Evolutionary conservation across 2,888 invertebrate genomes (phyloP), one percentile per base, ranked within the genome.

Genomic region (Eupsilia transversa): DNA sequence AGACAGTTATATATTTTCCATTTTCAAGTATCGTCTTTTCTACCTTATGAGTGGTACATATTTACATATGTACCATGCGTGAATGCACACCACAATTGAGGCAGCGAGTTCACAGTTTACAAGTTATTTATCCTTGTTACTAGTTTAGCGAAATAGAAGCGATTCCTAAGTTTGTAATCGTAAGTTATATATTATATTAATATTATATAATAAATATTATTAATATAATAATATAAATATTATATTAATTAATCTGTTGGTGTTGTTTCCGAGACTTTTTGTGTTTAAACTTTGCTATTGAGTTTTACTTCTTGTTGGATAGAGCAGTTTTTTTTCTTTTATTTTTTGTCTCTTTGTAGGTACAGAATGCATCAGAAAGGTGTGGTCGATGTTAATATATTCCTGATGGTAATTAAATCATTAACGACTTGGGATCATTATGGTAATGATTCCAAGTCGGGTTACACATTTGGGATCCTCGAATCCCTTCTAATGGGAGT

Each of bases 361-460:
- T 41, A 41, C 14, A 0, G 0, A 0, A 14, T 41, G 12, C 14
- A 41, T 41, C 12, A 41, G 41, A 41, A 41, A 41, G 41, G 41
- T 12, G 41, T 41, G 41, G 41, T 41, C 12, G 12, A 41, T 41
- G 12, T 41, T 41, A 14, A 57, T 56, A 63, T 30, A 33, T 63
- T 67, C 2, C 17, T 38, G 69, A 69, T 59, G 65, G 35, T 63
- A 82, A 74, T 74, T 71, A n/a, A 61, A 74, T 30, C 59, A 78
- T 66, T 74, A 72, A 49, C 20, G 35, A 56, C 6, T 46, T 33
- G 20, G 64, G 49, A 46, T 57, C 6, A 5, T 46, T 46, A 46
- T 46, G 46, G 46, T 20, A 46, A 46, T 46, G 46, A 46, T 46
- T 46, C 46, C 46, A 6, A 46, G 20, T 46, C 46, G 56, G 66